Evolutionary conservation across 2,888 invertebrate species (phyloP).

Genomic region (Parapristionchus giblindavisi): DNA sequence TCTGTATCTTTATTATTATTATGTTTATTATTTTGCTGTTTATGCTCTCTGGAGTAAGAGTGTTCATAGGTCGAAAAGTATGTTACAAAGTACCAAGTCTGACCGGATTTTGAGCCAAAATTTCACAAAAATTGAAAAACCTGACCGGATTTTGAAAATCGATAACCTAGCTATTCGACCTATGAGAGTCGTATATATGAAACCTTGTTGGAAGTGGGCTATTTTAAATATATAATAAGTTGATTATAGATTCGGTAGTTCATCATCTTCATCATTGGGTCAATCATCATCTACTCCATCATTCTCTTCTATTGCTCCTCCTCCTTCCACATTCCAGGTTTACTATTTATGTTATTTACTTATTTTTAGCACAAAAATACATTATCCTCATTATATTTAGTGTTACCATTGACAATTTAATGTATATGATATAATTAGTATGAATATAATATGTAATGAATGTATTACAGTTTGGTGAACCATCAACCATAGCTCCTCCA

Average conservation of each 20-base stretch:
- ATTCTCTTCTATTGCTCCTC: slow-evolving; percentile 15
- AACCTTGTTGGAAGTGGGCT: background rate
- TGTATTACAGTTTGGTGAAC: slow-evolving; percentile 20
- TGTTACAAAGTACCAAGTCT: too few species aligned
- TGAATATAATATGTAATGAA: background rate
- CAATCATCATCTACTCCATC: slow-evolving; percentile 25
- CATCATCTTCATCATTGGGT: background rate
- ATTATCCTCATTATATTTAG: background rate
- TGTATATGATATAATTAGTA: background rate
- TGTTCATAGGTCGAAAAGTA: too few species aligned
- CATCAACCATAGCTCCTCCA: background rate
- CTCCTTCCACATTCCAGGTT: slow-evolving; percentile 25
- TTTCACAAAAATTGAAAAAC: too few species aligned
- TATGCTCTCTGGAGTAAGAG: too few species aligned
- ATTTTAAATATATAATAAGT: background rate
- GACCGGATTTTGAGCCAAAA: too few species aligned
- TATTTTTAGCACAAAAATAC: too few species aligned
- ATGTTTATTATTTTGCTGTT: too few species aligned
- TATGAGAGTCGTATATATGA: background rate
- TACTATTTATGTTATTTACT: background rate
- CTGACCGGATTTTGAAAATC: too few species aligned
- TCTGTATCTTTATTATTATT: background rate
- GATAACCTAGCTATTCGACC: background rate
- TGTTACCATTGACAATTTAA: background rate
- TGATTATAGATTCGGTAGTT: background rate